Base-by-base conservation (phyloP, 37 sponge, comb jelly and placozoan genomes). In the Axinella damicornis region DNA sequence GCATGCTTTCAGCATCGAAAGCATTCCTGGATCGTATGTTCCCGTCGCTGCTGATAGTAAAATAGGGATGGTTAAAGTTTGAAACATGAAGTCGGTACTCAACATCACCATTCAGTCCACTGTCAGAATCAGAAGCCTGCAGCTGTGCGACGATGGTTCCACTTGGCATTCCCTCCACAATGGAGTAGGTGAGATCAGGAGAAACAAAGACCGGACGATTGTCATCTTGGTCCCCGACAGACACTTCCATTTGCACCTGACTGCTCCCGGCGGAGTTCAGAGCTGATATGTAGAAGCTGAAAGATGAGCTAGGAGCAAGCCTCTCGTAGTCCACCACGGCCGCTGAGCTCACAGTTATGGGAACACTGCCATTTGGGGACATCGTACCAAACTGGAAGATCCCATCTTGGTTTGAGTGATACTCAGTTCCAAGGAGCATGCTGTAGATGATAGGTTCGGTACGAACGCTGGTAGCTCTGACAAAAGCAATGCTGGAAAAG, bases 151-250 rank as follows among this genome's bases (percentile, higher is more conserved):
- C 81, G 5, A 57, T 25, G 0, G 84, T 66, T n/a, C 80, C 84
- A 14, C 21, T 22, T 14, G 61, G 62, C 53, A 71, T 30, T 9
- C 80, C 70, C 32, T 86, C 92, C 28, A 62, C 12, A 2, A 92
- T 38, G 35, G 61, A 37, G 52, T 46, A n/a, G 11, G 38, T 16
- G 21, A 79, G 36, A 37, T 0, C 31, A 32, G 40, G 12, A 31
- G 39, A 32, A 0, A 73, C 31, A 64, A 92, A 87, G 24, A 13
- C 5, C 6, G 85, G 92, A 36, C 53, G 25, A 33, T 73, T 79
- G 36, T 87, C 88, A 57, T 92, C 75, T 20, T 65, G 2, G 73
- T 92, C 85, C 27, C 55, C 63, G 0, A 92, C 85, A 27, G 20
- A 34, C 0, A 92, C 53, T 40, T 69, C 76, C 11, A 88, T 81